Conservation (phyloP, 2,888 invertebrate species). For the Drosophila cracens region DNA sequence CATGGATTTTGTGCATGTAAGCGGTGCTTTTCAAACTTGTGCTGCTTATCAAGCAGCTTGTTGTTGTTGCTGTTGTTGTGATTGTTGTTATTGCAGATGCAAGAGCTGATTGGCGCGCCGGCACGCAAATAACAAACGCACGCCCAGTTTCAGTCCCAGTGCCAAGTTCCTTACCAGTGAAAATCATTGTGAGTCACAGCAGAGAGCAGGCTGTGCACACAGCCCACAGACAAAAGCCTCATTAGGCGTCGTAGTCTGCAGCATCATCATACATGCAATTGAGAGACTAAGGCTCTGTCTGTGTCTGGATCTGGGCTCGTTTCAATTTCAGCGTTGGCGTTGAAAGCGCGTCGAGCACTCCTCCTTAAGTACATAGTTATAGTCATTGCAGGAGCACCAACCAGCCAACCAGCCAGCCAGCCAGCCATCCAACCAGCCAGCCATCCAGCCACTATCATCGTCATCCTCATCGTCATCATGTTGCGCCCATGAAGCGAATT, state of each 20-base stretch:
- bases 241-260: constrained; percentile 67
- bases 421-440: constrained; percentile 2
- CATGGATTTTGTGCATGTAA: constrained; percentile 78
- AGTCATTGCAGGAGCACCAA: constrained; percentile 67
- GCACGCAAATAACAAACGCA: constrained; percentile 71
- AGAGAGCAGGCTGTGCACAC: constrained; percentile 22
- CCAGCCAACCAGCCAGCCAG: constrained; percentile 2
- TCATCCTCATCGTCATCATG: constrained; percentile 45
- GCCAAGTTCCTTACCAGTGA: constrained; percentile 57
- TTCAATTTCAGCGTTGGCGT: constrained; percentile 80
- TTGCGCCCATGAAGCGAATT: constrained; percentile 68
- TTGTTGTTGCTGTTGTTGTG: constrained; percentile 49
- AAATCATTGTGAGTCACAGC: constrained; percentile 67
- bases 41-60: constrained; percentile 63
- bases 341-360: constrained; percentile 79
- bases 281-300: constrained; percentile 3
- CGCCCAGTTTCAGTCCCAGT: constrained; percentile 49
- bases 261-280: constrained; percentile 32
- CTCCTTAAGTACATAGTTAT: constrained; percentile 74
- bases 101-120: constrained; percentile 62
- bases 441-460: constrained; percentile 26
- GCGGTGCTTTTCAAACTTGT: constrained; percentile 71
- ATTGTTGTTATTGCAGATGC: constrained; percentile 77
- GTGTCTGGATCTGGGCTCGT: constrained; percentile 47
- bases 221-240: constrained; percentile 75